phyloP scores from a whole-genome alignment of 1,140 invertebrate genomes.

The Ooceraea biroi region DNA sequence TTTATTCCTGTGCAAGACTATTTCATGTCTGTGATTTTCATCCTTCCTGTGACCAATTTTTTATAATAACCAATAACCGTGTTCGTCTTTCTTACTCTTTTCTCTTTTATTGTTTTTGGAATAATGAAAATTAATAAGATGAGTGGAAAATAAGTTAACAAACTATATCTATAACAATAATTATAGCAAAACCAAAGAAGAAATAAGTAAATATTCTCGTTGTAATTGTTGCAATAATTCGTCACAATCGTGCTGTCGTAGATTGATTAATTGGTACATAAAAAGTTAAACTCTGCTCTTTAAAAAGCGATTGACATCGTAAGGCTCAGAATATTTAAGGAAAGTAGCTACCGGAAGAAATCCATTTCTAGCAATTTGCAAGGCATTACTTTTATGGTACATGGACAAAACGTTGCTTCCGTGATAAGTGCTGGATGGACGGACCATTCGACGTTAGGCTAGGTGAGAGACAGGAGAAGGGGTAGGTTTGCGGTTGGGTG shows the following conservation, averaged over 20 bases:
- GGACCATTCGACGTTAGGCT: slow-evolving; percentile 64
- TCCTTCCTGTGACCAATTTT: too few species aligned
- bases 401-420: slow-evolving; percentile 78
- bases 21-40: slow-evolving; percentile 50
- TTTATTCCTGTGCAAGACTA: slow-evolving; percentile 80
- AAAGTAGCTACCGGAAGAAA: slow-evolving; percentile 31
- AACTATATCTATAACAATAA: not conserved
- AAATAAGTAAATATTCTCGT: too few species aligned
- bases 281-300: slow-evolving; percentile 19
- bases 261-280: too few species aligned
- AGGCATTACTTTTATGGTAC: slow-evolving; percentile 77
- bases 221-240: too few species aligned
- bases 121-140: too few species aligned
- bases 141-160: not conserved
- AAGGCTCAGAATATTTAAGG: slow-evolving; percentile 8
- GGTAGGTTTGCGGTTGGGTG: slow-evolving; percentile 68
- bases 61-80: not conserved
- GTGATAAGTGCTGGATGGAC: slow-evolving; percentile 73
- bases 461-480: slow-evolving; percentile 67
- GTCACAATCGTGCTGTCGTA: too few species aligned
- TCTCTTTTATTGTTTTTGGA: not conserved
- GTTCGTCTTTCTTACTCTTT: not conserved
- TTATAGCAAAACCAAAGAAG: too few species aligned
- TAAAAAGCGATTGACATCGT: not conserved
- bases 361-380: slow-evolving; percentile 75